phyloP scores from a whole-genome alignment of 2,888 invertebrate genomes.

The Lepidocyrtoides sp. region DNA sequence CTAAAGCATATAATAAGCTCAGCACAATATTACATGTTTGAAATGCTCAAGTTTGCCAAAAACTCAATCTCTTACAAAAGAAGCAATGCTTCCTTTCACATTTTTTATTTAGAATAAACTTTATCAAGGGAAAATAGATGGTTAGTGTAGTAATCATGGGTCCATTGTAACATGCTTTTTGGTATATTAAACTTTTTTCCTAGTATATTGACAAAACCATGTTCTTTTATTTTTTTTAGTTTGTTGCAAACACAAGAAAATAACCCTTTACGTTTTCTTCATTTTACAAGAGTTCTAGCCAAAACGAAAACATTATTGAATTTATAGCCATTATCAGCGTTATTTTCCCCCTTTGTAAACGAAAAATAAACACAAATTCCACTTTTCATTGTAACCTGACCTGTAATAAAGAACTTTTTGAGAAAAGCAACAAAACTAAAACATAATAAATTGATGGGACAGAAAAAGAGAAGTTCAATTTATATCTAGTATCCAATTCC shows the following conservation, averaged over 20 bases:
- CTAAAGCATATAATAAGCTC: slow-evolving; percentile 10
- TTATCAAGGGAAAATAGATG: background rate
- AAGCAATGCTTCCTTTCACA: background rate
- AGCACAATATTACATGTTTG: background rate
- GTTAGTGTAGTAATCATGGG: background rate
- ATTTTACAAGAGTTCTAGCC: slow-evolving; percentile 15
- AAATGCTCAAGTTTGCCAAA: slow-evolving; percentile 24
- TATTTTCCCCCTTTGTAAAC: background rate
- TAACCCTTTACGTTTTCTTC: slow-evolving; percentile 39
- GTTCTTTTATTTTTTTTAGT: background rate
- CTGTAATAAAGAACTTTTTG: slow-evolving; percentile 67
- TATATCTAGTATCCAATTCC: slow-evolving; percentile 72
- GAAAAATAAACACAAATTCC: slow-evolving; percentile 1
- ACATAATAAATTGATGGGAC: slow-evolving; percentile 54
- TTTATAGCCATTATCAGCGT: slow-evolving; percentile 33
- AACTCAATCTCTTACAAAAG: slow-evolving; percentile 23
- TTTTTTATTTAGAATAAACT: background rate
- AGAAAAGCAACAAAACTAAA: slow-evolving; percentile 52
- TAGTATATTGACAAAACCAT: background rate
- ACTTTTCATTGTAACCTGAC: slow-evolving; percentile 59
- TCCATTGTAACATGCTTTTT: background rate
- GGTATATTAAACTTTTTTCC: slow-evolving; percentile 18
- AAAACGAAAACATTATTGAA: slow-evolving; percentile 39
- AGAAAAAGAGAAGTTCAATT: slow-evolving; percentile 57
- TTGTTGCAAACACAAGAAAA: slow-evolving; percentile 42